These are phyloP conservation scores for Mesembrinibis cayennensis DNA, from an alignment of 2,113 vertebrate genomes.

Conservation along the genomic window DNA sequence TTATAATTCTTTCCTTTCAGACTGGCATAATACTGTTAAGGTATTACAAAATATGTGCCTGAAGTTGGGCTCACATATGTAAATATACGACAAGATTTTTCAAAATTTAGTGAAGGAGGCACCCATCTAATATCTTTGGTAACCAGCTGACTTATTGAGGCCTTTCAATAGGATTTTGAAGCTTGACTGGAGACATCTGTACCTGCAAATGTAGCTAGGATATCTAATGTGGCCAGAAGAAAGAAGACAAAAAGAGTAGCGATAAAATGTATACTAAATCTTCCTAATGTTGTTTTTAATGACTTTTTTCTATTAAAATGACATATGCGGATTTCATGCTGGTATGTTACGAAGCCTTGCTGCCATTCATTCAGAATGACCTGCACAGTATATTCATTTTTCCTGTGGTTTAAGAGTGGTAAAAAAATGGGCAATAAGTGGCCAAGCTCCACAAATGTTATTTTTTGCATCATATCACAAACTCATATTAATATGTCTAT, in stretches of 20 bases:
- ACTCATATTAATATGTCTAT: background rate
- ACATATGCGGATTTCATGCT: background rate
- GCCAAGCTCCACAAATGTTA: background rate
- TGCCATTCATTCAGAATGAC: background rate
- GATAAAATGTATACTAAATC: background rate
- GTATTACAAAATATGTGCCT: background rate
- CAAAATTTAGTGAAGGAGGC: background rate
- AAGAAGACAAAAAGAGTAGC: background rate
- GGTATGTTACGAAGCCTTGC: background rate
- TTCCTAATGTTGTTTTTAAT: background rate
- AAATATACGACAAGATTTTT: background rate
- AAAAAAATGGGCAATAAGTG: background rate
- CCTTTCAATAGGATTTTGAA: background rate
- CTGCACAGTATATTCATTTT: background rate
- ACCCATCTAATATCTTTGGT: background rate
- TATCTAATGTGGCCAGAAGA: background rate
- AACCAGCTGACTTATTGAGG: background rate
- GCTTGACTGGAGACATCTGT: background rate
- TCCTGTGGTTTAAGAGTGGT: background rate
- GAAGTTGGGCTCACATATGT: background rate
- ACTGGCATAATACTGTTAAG: background rate
- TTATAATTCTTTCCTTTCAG: background rate
- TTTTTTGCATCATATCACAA: background rate
- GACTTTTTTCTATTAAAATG: background rate
- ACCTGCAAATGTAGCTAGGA: background rate